phyloP scores from a whole-genome alignment of 2,797 vertebrate genomes.

The Pantherophis vulpinus region DNA sequence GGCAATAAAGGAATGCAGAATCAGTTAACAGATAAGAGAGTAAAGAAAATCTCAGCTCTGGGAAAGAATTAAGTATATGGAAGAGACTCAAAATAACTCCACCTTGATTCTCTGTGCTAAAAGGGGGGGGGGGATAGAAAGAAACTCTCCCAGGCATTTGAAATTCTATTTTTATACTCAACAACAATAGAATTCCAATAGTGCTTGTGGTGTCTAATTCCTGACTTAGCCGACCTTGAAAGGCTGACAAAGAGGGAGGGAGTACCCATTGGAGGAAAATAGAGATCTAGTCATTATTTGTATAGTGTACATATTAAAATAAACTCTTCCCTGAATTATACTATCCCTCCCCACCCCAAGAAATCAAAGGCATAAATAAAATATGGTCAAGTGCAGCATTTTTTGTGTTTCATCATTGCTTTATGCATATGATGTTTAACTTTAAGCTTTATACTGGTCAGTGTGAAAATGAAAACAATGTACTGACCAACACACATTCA shows the following conservation, averaged over 20 bases:
- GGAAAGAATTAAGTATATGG: neutral
- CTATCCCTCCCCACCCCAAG: neutral
- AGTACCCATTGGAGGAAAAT: neutral
- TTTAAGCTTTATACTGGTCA: neutral
- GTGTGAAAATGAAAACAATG: neutral
- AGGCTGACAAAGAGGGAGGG: neutral
- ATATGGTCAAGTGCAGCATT: neutral
- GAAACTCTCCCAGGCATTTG: neutral
- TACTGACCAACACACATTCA: neutral
- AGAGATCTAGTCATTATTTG: neutral
- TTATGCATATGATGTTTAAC: neutral
- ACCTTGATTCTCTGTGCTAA: neutral
- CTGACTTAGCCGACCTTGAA: neutral
- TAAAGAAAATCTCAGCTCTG: neutral
- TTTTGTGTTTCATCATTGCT: neutral
- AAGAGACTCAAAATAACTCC: neutral
- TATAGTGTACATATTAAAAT: slow-evolving; percentile 20
- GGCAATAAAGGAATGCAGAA: neutral
- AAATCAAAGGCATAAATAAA: neutral
- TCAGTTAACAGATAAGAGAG: neutral
- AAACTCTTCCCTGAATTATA: neutral
- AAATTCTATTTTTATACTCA: neutral
- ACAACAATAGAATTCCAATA: neutral
- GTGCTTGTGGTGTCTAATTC: neutral
- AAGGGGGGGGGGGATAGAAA: neutral